Base-by-base conservation (phyloP, 2,888 invertebrate genomes). In the Coelopa pilipes region DNA sequence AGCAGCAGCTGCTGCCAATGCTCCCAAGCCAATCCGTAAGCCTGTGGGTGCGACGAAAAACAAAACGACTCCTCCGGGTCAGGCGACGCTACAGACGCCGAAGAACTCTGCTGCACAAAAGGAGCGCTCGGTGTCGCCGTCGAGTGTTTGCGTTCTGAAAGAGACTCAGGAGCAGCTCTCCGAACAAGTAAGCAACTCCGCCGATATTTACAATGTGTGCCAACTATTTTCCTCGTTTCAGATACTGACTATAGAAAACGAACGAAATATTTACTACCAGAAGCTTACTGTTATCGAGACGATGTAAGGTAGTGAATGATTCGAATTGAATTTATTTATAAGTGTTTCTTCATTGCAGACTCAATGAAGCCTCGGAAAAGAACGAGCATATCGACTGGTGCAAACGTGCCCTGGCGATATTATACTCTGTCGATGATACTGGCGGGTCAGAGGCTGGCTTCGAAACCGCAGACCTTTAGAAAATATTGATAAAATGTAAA, bases 221-320 rank as follows among this genome's bases (percentile, higher is more conserved):
- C n/a, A 21, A 19, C 12, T 21, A n/a, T 3, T 21, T 15, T 59
- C n/a, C 7, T 57, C 11, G 21, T 74, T 73, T 11, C 62, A 80
- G 79, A 76, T 76, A 11, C 46, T 70, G 0, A 13, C 49, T 9
- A 34, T 78, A 11, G 78, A 80, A 21, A 66, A 75, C 10, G 81
- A 81, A 1, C 81, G 84, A 3, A 81, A 86, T 73, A 68, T 75
- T 46, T 82, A 81, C 53, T 85, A 81, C 66, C 77, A 80, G 5
- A 85, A 84, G 76, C 74, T 86, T 9, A 78, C 76, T 4, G 68
- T 79, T 11, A 81, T 86, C 21, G 87, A 86, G 74, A 65, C 65
- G 0, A 68, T 85, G 60, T 82, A 74, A 81, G 80, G 78, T 59
- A 47, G 7, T 19, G 3, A 53, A 1, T 3, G 62, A 60, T 19